Conservation (phyloP, 2,888 invertebrate species). For the Amphipoea lucens region DNA sequence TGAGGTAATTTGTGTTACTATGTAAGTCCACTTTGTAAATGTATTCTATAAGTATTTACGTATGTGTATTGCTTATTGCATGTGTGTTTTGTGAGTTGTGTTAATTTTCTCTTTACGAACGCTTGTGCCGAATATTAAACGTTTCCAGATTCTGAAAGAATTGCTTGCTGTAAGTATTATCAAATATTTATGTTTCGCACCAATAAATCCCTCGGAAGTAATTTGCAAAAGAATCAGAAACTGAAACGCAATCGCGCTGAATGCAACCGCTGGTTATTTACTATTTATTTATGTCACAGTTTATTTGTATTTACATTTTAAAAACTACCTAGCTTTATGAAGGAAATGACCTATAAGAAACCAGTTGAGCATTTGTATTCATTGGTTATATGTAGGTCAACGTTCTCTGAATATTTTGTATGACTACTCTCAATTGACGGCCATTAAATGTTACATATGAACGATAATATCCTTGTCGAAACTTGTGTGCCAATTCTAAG, state of each 20-base stretch:
- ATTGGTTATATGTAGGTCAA: slow-evolving; percentile 33
- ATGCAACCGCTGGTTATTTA: slow-evolving; percentile 10
- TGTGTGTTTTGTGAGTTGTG: slow-evolving; percentile 38
- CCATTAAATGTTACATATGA: slow-evolving; percentile 34
- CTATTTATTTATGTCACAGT: slow-evolving; percentile 1
- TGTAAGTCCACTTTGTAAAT: slow-evolving; percentile 5
- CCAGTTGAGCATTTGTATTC: slow-evolving; percentile 4
- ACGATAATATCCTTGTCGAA: slow-evolving; percentile 26
- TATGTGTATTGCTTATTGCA: slow-evolving; percentile 46
- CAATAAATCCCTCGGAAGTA: neutral
- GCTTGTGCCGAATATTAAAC: slow-evolving; percentile 24
- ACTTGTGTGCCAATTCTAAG: slow-evolving; percentile 19
- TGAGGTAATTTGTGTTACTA: slow-evolving; percentile 23
- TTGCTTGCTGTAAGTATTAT: slow-evolving; percentile 1
- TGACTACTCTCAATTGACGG: slow-evolving; percentile 26
- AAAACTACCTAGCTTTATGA: slow-evolving; percentile 2
- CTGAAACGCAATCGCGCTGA: neutral
- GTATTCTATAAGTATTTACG: slow-evolving; percentile 6
- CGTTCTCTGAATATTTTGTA: slow-evolving; percentile 40
- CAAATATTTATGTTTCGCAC: neutral
- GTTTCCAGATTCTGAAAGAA: slow-evolving; percentile 22
- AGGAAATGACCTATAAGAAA: neutral
- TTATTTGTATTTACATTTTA: slow-evolving; percentile 1
- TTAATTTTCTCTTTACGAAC: slow-evolving; percentile 16
- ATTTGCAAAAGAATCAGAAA: slow-evolving; percentile 11